Conservation (phyloP, 1,140 invertebrate species). For the Temnothorax longispinosus region DNA sequence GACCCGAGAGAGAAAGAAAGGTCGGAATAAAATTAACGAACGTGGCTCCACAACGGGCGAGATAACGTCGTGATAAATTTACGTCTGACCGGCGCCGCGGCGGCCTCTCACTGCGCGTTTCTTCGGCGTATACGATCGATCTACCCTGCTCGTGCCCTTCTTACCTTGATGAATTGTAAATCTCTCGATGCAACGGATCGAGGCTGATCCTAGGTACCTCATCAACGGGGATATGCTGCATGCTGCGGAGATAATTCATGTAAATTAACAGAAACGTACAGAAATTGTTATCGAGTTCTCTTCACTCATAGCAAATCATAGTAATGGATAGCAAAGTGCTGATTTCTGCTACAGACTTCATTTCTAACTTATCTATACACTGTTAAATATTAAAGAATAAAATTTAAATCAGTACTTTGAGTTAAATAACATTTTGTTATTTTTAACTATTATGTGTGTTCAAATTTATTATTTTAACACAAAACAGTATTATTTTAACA, state of each 20-base stretch:
- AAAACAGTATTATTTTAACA: too few species aligned
- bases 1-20: constrained; percentile 11
- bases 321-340: neutral
- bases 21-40: constrained; percentile 79
- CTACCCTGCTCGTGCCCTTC: constrained; percentile 67
- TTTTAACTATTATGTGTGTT: too few species aligned
- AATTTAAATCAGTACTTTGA: too few species aligned
- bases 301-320: neutral
- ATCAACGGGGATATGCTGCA: constrained; percentile 15
- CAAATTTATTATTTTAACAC: too few species aligned
- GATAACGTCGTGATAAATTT: constrained; percentile 84
- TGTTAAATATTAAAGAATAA: too few species aligned
- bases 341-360: neutral
- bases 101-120: constrained; percentile 57
- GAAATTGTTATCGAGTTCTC: neutral
- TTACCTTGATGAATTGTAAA: constrained; percentile 62
- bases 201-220: neutral
- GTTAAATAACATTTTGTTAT: too few species aligned
- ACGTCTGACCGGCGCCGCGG: constrained; percentile 63
- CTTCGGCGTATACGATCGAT: constrained; percentile 72
- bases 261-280: constrained; percentile 28
- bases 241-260: neutral
- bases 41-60: constrained; percentile 72
- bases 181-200: constrained; percentile 34
- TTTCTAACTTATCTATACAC: neutral